Evolutionary conservation across 2,797 vertebrate genomes (phyloP), one percentile per base, ranked within the genome.

Genomic region (Chiloscyllium punctatum): DNA sequence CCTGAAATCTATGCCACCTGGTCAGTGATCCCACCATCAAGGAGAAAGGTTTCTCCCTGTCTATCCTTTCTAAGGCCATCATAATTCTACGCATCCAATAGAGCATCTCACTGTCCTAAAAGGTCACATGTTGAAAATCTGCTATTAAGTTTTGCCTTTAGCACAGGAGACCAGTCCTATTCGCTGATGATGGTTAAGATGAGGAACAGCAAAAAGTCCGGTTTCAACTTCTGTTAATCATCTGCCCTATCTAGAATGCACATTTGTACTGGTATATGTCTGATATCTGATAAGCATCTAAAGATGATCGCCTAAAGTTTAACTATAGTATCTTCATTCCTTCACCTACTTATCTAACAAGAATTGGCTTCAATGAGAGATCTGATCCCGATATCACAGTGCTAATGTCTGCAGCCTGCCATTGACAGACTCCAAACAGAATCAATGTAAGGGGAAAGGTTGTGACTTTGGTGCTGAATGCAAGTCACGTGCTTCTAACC

Each of bases 41-140:
- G 57, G 11, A 57, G 9, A 62, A 62, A 62, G 8, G 57, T 62
- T 8, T 62, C 57, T 62, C 11, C 9, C 57, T 62, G 57, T 13
- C 57, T 62, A 11, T 57, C 57, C 57, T 62, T 57, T 62, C 57
- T 62, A 62, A 11, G 7, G 7, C 57, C 57, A 13, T 62, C 9
- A 62, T 13, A 62, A 13, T 62, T 8, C 11, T 62, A 8, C 8
- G 8, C 57, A 13, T 62, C 11, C 57, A 57, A 57, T 57, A 57
- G 7, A 57, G 97, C 96, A 9, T 97, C 97, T 66, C 97, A 97
- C 95, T 98, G 97, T 0, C 74, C 97, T 84, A 97, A 97, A 95
- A 98, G 96, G 62, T 7, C 96, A 0, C 97, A 97, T 0, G 96
- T 96, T 0, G 97, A 97, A 62, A 97, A 98, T 86, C 95, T 98